Evolutionary conservation across 92 coral and sea anemone genomes (phyloP).

Genomic region (Parazoanthus darwini): DNA sequence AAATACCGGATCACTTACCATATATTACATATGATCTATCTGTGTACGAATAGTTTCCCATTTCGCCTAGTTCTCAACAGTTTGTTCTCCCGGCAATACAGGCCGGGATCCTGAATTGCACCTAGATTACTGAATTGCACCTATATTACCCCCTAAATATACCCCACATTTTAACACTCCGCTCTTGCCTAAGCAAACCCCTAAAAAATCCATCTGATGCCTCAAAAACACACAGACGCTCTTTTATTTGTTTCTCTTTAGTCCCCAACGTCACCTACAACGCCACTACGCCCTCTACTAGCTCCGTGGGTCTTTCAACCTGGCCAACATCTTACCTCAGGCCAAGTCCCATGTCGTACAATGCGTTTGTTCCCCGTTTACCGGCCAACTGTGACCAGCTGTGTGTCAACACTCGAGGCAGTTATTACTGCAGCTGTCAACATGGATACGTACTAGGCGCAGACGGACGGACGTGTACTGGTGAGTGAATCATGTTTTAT

Average conservation of each 20-base stretch:
- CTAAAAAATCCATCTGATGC: too few species aligned
- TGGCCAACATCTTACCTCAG: background rate
- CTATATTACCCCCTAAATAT: too few species aligned
- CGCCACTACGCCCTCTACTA: background rate
- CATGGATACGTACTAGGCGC: conserved; percentile 23
- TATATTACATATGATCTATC: too few species aligned
- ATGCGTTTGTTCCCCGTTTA: conserved; percentile 10
- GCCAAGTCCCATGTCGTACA: background rate
- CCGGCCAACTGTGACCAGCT: conserved; percentile 13
- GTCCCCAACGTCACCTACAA: background rate
- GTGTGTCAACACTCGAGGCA: conserved; percentile 21
- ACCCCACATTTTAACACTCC: too few species aligned
- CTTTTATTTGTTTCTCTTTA: background rate
- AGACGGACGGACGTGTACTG: conserved; percentile 12
- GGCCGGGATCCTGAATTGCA: too few species aligned
- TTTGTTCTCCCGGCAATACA: too few species aligned
- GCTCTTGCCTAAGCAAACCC: too few species aligned
- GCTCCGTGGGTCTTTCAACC: background rate
- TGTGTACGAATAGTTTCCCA: too few species aligned
- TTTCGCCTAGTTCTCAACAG: too few species aligned
- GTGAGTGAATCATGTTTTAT: background rate
- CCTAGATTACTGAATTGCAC: too few species aligned
- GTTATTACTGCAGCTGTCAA: conserved; percentile 21
- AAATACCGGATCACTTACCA: too few species aligned
- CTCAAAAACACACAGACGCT: too few species aligned